These are phyloP conservation scores for Camponotus fellah DNA, from an alignment of 2,888 invertebrate genomes.

Conservation along the genomic window DNA sequence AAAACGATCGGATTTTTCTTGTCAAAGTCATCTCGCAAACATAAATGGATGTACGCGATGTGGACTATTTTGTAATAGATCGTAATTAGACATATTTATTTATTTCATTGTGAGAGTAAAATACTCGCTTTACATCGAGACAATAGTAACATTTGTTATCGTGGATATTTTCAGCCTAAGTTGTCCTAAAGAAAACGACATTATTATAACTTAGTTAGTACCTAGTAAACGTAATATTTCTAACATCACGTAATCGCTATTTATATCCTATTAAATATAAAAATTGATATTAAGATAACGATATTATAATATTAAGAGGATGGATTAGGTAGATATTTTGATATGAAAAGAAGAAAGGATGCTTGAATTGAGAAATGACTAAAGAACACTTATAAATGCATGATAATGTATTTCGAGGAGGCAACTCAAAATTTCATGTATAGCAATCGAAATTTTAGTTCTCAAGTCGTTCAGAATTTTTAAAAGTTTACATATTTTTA, in stretches of 20 bases:
- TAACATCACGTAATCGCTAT: conserved; percentile 61
- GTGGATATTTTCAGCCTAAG: not conserved
- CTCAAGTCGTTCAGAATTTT: not conserved
- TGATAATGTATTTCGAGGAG: not conserved
- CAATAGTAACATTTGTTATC: conserved; percentile 23
- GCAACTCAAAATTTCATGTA: conserved; percentile 4
- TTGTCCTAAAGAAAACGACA: not conserved
- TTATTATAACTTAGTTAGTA: conserved; percentile 30
- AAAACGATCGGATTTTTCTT: conserved; percentile 12
- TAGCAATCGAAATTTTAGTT: not conserved
- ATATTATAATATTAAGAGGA: not conserved
- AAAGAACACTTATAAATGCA: not conserved
- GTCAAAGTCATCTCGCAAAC: conserved; percentile 6
- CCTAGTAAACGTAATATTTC: conserved; percentile 55
- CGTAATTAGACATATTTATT: conserved; percentile 26
- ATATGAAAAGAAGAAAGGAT: conserved; percentile 17
- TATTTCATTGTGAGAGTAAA: conserved; percentile 25
- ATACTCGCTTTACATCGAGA: conserved; percentile 39
- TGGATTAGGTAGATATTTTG: conserved; percentile 25
- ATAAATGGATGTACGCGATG: conserved; percentile 53
- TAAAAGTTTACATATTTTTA: not conserved
- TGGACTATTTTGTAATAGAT: conserved; percentile 48
- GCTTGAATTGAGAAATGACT: not conserved
- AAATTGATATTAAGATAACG: conserved; percentile 13
- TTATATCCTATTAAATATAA: conserved; percentile 58